A percentile compares a stretch with the other conserved stretches of the same genome.
Conservation (phyloP, 2,113 vertebrate genomes). For the Martes martes region DNA sequence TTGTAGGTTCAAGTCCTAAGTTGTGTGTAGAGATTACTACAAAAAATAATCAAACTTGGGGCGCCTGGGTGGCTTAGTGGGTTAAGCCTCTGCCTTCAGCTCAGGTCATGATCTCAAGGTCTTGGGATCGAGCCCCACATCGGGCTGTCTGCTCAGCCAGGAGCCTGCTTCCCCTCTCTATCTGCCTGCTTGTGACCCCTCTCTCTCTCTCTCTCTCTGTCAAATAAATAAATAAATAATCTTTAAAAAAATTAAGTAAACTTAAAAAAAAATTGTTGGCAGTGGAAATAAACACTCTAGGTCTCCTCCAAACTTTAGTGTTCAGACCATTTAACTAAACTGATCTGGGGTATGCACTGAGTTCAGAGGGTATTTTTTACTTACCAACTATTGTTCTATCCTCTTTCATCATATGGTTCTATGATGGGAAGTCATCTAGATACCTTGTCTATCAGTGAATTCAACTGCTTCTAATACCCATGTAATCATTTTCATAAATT, state of each 20-base stretch:
- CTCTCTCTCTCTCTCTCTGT: too few species aligned
- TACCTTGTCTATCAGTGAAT: not conserved
- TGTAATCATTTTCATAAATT: conserved; percentile 8
- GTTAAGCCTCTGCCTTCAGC: too few species aligned
- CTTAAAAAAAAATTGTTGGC: not conserved
- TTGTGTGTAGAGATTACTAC: not conserved
- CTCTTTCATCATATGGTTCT: conserved; percentile 9
- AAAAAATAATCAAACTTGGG: not conserved
- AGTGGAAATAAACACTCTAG: not conserved
- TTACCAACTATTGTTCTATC: not conserved
- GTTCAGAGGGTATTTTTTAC: not conserved
- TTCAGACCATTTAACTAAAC: not conserved
- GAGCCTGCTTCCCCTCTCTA: too few species aligned
- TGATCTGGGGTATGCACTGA: not conserved
- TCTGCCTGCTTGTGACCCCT: too few species aligned
- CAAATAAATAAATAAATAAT: too few species aligned
- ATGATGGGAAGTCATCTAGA: not conserved
- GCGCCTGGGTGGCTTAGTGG: too few species aligned
- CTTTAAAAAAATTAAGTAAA: not conserved
- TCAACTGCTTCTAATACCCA: not conserved
- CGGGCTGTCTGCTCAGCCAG: too few species aligned
- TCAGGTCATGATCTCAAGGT: too few species aligned
- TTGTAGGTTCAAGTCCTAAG: not conserved
- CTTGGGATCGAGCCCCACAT: too few species aligned
- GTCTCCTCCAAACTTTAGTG: not conserved